Evolutionary conservation across 1,140 invertebrate genomes (phyloP), one percentile per base, ranked within the genome.

Genomic region (Gyrodactylus salaris): DNA sequence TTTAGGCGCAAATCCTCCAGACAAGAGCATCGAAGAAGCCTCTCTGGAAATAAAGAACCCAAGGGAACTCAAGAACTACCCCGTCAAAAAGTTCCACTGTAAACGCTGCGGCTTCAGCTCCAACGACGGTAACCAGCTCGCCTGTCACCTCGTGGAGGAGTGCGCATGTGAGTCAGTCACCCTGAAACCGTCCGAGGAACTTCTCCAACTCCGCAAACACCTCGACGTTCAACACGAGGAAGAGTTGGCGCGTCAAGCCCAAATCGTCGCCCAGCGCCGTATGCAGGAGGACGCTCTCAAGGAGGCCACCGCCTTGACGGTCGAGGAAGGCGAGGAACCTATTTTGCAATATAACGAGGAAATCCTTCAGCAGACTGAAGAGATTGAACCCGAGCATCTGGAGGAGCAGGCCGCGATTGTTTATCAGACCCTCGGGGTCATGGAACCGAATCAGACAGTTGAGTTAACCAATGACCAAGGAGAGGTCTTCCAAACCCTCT

Each of bases 141-240:
- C 70, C 7, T 24, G 70, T 71, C 70, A 71, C 26, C n/a, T 71
- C 7, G 70, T 71, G 1, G 70, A 71, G 1, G 70, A 71, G n/a
- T 71, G 70, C 26, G 70, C 24, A 25, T 21, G 20, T 25, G 25
- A 20, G 19, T 25, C 25, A 25, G 70, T 71, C n/a, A 71, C 70
- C 1, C 1, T 71, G 70, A 71, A 25, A 24, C 70, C 70, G n/a
- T 20, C 20, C 26, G 21, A 21, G 2, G 24, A 71, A n/a, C 25
- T 71, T 54, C 7, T 54, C 34, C 7, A 54, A n/a, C 7, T 16
- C n/a, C n/a, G n/a, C 34, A 7, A 54, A n/a, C 7, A 54, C 7
- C 7, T 54, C 34, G 7, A n/a, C 34, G 34, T 16, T 7, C 34
- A n/a, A 54, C 34, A n/a, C n/a, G 34, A 7, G 7, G n/a, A 7